A percentile compares a stretch with the other conserved stretches of the same genome.
Conservation (phyloP, 1,140 invertebrate species). For the Antheraea pernyi region DNA sequence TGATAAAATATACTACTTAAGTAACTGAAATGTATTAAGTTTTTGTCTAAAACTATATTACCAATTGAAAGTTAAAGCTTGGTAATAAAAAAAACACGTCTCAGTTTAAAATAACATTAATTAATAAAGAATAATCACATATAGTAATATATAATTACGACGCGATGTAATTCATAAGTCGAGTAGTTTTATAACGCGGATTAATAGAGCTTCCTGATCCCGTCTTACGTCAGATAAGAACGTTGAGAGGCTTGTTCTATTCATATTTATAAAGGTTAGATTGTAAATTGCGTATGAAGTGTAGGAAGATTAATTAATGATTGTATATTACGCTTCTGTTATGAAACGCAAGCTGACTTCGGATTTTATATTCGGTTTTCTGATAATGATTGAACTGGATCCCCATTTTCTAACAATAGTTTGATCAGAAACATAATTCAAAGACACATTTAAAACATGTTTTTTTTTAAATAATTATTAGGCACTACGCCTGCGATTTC, state of each 20-base stretch:
- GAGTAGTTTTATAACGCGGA: slow-evolving; percentile 5
- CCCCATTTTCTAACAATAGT: background rate
- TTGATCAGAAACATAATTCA: no score
- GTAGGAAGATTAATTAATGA: slow-evolving; percentile 19
- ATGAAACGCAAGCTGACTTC: no score
- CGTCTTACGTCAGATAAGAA: slow-evolving; percentile 17
- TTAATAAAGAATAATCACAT: background rate
- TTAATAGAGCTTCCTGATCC: slow-evolving; percentile 13
- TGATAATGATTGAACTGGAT: background rate
- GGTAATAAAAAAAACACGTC: background rate
- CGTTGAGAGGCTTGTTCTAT: slow-evolving; percentile 17
- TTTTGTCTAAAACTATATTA: no score
- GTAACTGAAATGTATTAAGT: no score
- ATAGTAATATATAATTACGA: background rate
- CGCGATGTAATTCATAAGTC: background rate
- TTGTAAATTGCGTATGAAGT: slow-evolving; percentile 3
- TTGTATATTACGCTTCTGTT: no score
- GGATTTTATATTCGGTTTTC: no score
- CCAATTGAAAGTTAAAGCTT: no score
- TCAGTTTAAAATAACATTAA: background rate
- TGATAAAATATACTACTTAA: no score
- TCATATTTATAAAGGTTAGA: slow-evolving; percentile 30
- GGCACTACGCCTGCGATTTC: no score
- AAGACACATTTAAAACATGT: slow-evolving; percentile 8
- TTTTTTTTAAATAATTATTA: no score